Evolutionary conservation across 2,888 invertebrate genomes (phyloP).

Genomic region (Thysanoteuthis rhombus): DNA sequence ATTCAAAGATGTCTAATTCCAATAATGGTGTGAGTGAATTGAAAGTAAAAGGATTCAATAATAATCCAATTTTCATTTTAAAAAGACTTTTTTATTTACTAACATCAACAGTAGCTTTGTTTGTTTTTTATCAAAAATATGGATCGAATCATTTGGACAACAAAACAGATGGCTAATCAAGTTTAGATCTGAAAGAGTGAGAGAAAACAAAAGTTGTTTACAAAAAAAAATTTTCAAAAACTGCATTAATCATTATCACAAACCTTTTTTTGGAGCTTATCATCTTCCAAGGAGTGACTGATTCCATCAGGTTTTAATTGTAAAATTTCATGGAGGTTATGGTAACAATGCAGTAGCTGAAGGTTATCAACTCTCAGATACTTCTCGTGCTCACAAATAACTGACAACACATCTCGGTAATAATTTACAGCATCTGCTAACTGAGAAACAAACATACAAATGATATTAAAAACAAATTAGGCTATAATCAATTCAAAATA

Average conservation of each 20-base stretch:
- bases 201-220: too few relatives aligned
- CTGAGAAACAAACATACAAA: slow-evolving; percentile 38
- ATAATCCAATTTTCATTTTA: too few relatives aligned
- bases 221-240: too few relatives aligned
- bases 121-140: too few relatives aligned
- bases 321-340: slow-evolving; percentile 74
- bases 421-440: slow-evolving; percentile 72
- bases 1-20: too few relatives aligned
- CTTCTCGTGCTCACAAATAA: slow-evolving; percentile 65
- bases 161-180: too few relatives aligned
- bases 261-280: slow-evolving; percentile 69
- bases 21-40: too few relatives aligned
- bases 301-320: slow-evolving; percentile 64
- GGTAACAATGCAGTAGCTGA: slow-evolving; percentile 76
- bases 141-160: too few relatives aligned
- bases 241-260: not conserved
- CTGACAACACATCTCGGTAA: slow-evolving; percentile 74
- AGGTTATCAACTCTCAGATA: slow-evolving; percentile 74
- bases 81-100: too few relatives aligned
- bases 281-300: slow-evolving; percentile 72
- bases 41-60: too few relatives aligned
- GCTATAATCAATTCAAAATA: not conserved
- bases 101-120: too few relatives aligned
- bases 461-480: not conserved
- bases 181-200: too few relatives aligned